Evolutionary conservation across 2,888 invertebrate species (phyloP).

Genomic region (Brachypterus glaber): DNA sequence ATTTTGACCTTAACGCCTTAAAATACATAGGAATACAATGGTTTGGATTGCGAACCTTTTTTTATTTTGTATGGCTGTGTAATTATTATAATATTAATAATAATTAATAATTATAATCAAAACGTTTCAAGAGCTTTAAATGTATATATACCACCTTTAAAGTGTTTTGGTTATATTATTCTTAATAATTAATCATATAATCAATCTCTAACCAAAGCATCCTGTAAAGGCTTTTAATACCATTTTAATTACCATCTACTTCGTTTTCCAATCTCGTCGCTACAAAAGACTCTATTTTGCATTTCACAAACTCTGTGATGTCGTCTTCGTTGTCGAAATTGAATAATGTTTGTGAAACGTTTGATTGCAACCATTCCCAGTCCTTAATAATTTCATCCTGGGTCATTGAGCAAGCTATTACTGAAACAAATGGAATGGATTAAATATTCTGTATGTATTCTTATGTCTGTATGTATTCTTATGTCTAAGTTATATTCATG

Average conservation of each 20-base stretch:
- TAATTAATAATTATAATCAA: too few relatives aligned
- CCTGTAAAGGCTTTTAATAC: too few relatives aligned
- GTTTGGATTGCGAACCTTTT: too few relatives aligned
- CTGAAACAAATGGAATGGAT: conserved; percentile 56
- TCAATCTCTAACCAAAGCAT: not conserved
- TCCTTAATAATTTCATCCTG: conserved; percentile 79
- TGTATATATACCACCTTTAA: not conserved
- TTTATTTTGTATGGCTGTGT: too few relatives aligned
- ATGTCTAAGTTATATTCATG: too few relatives aligned
- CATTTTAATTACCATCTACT: conserved; percentile 42
- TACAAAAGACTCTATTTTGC: conserved; percentile 92
- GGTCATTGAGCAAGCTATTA: conserved; percentile 80
- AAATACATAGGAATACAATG: too few relatives aligned
- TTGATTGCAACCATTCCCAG: conserved; percentile 89
- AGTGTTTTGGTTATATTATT: too few relatives aligned
- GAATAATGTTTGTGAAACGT: conserved; percentile 76
- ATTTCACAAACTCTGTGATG: conserved; percentile 87
- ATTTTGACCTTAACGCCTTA: too few relatives aligned
- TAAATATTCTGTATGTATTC: too few relatives aligned
- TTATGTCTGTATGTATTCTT: too few relatives aligned
- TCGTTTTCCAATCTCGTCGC: conserved; percentile 60
- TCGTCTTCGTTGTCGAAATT: conserved; percentile 92
- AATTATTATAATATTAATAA: too few relatives aligned
- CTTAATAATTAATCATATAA: too few relatives aligned
- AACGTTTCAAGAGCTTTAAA: conserved; percentile 1